Evolutionary conservation across 2,797 vertebrate species (phyloP).

Genomic region (Morelia viridis): DNA sequence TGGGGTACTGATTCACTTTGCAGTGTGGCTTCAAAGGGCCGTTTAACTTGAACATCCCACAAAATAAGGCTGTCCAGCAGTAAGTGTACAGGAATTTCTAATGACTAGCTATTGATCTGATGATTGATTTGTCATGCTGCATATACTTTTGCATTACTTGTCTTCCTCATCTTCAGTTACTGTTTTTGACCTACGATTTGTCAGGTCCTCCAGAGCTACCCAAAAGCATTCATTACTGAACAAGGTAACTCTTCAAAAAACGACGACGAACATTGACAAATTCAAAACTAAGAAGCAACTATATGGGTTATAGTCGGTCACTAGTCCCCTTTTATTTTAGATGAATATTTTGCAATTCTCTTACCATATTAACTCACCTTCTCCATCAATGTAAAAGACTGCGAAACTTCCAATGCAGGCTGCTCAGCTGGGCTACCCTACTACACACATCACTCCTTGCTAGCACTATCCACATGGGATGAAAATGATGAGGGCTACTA

Average conservation of each 20-base stretch:
- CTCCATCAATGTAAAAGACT: background rate
- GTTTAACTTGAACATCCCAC: background rate
- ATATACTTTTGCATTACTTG: background rate
- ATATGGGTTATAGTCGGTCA: background rate
- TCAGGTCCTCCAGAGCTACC: background rate
- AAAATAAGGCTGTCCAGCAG: background rate
- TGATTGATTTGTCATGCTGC: background rate
- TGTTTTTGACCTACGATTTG: background rate
- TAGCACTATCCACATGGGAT: background rate
- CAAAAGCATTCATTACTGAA: background rate
- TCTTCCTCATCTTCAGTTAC: background rate
- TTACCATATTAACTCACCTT: background rate
- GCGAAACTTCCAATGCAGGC: background rate
- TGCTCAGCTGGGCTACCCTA: background rate
- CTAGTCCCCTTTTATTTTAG: background rate
- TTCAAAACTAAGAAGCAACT: background rate
- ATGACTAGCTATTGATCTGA: slow-evolving; percentile 21
- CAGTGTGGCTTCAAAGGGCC: background rate
- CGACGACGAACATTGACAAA: background rate
- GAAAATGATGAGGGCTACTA: background rate
- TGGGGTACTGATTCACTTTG: background rate
- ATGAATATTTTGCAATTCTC: background rate
- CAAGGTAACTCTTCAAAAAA: background rate
- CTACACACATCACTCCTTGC: background rate
- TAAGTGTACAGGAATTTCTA: background rate